Evolutionary conservation across 30 jellyfish, hydroid and myxozoan species (phyloP).

Genomic region (Nemopilema nomurai): DNA sequence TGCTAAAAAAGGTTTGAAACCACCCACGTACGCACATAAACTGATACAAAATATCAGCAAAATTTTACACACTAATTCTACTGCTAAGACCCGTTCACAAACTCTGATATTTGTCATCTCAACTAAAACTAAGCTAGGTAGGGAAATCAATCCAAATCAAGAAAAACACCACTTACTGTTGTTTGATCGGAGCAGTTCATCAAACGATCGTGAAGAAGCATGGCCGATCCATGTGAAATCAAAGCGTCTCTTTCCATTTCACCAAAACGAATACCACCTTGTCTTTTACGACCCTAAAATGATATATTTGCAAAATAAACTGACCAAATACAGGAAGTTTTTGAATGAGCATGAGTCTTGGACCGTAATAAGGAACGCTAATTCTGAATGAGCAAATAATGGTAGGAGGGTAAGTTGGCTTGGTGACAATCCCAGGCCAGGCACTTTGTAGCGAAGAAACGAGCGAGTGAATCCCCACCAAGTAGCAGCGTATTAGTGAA

Average conservation of each 20-base stretch:
- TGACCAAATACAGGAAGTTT: background rate
- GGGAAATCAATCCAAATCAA: no score
- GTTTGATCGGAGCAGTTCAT: slow-evolving; percentile 94
- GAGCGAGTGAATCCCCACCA: no score
- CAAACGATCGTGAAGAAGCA: slow-evolving; percentile 94
- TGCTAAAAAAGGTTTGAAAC: no score
- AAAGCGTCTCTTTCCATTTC: slow-evolving; percentile 99
- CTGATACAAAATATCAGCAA: no score
- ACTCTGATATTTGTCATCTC: no score
- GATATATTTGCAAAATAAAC: background rate
- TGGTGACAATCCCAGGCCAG: no score
- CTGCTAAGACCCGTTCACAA: no score
- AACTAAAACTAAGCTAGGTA: no score
- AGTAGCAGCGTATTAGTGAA: background rate
- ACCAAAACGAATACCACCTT: slow-evolving; percentile 99
- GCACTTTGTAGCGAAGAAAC: no score
- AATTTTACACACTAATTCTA: no score
- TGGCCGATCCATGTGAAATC: slow-evolving; percentile 98
- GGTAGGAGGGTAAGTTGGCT: no score
- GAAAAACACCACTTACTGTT: slow-evolving; percentile 55
- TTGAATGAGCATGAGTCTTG: background rate
- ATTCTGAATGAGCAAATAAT: background rate
- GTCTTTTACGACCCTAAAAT: slow-evolving; percentile 95
- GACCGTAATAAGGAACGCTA: background rate
- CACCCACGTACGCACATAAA: no score